Base-by-base conservation (phyloP, 2,888 invertebrate species). In the Acrobasis suavella region DNA sequence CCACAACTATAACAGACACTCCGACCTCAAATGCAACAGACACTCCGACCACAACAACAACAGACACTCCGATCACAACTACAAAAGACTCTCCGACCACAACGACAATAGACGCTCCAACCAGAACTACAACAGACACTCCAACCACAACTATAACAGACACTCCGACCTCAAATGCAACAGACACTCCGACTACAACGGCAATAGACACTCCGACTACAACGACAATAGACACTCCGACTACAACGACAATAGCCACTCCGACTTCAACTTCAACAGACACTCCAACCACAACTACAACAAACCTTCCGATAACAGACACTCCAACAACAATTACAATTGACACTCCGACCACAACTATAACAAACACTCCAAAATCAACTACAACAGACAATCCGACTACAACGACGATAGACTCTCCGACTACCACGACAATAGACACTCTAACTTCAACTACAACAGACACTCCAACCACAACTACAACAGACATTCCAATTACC, bases 401-500 rank as follows among this genome's bases (percentile, higher is more conserved):
- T 3, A 22, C 22, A 22, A 22, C 22, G 1, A 22, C 22, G 3
- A 22, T 3, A 22, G 22, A 22, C 22, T 2, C 22, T 22, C 22
- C 22, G 22, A 22, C 22, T 3, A 22, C 22, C 1, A 22, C 22
- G 1, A 22, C 22, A 22, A 22, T 3, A 2, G 22, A 22, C 22
- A 22, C 2, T 22, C 22, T 3, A 3, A 22, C 22, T 3, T 2
- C 22, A 2, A 22, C 22, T 22, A 22, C 22, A 3, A 22, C 22
- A 22, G 22, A 22, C 22, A 22, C 22, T 22, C 22, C 22, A 22
- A 22, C 22, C 22, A 22, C 22, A 22, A 59, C 58, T 16, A 62
- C 62, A 0, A 56, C 63, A 9, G 56, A 69, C 15, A 37, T 58
- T 0, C 61, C 64, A 9, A n/a, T n/a, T n/a, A 63, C 59, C 16